Evolutionary conservation across 2,888 invertebrate genomes (phyloP).

Genomic region (Liopterus haemorrhoidalis): DNA sequence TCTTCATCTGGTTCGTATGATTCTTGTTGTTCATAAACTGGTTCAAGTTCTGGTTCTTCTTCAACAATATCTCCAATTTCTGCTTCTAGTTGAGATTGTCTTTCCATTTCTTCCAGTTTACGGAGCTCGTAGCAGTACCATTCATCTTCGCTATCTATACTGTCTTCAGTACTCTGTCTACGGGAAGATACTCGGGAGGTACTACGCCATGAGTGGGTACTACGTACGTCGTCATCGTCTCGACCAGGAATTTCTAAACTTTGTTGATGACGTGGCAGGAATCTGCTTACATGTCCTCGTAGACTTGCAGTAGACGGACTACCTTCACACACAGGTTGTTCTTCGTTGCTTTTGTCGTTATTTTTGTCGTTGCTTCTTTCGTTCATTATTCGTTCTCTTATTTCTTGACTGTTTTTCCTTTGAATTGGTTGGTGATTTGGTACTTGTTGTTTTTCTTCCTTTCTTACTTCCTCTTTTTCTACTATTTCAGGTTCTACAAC

Average conservation of each 20-base stretch:
- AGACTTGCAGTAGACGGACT: constrained; percentile 61
- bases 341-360: constrained; percentile 47
- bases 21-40: constrained; percentile 47
- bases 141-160: constrained; percentile 89
- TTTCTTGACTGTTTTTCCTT: constrained; percentile 38
- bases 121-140: constrained; percentile 87
- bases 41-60: constrained; percentile 57
- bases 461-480: constrained; percentile 30
- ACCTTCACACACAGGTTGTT: constrained; percentile 53
- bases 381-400: no score
- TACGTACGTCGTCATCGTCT: constrained; percentile 76
- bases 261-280: constrained; percentile 64
- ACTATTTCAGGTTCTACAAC: constrained; percentile 37
- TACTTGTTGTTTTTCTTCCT: constrained; percentile 12
- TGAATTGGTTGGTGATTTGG: background rate
- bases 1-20: constrained; percentile 60
- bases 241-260: constrained; percentile 75
- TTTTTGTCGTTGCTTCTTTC: constrained; percentile 49
- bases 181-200: constrained; percentile 79
- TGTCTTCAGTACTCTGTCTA: constrained; percentile 86
- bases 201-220: constrained; percentile 82
- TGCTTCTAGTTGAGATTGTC: constrained; percentile 61
- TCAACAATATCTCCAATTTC: constrained; percentile 56
- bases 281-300: constrained; percentile 54
- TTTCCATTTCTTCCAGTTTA: constrained; percentile 80